Evolutionary conservation across 92 coral and sea anemone species (phyloP).

Genomic region (Palythoa heliodiscus): DNA sequence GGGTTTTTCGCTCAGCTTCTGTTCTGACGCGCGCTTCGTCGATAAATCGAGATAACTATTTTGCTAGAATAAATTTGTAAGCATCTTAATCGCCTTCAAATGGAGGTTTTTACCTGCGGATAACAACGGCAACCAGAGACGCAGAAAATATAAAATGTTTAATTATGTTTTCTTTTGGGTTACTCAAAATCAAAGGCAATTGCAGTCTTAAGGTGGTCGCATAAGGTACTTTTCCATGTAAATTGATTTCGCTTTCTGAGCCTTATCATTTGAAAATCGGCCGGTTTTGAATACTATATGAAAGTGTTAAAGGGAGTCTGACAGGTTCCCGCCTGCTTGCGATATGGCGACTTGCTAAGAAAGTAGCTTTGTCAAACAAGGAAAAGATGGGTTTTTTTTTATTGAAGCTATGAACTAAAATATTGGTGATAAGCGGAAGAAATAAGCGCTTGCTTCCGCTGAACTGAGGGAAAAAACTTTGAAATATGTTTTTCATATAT

Average conservation of each 20-base stretch:
- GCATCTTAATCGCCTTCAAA: neutral
- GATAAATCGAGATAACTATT: conserved; percentile 4
- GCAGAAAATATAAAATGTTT: neutral
- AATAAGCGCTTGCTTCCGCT: conserved; percentile 6
- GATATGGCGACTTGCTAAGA: conserved; percentile 3
- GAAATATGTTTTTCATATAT: neutral
- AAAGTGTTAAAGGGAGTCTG: conserved; percentile 9
- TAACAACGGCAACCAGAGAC: neutral
- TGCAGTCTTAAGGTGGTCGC: neutral
- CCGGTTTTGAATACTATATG: conserved; percentile 28
- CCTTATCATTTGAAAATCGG: conserved; percentile 26
- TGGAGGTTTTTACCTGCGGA: neutral
- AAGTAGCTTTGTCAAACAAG: neutral
- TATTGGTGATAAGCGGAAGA: conserved; percentile 3
- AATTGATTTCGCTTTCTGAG: neutral
- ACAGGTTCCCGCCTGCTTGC: conserved; percentile 29
- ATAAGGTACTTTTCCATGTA: conserved; percentile 33
- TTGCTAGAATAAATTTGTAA: neutral
- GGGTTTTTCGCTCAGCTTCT: conserved; percentile 24
- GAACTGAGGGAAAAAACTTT: conserved; percentile 1
- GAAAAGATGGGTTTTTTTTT: neutral
- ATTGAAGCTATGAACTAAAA: neutral
- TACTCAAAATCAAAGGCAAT: neutral
- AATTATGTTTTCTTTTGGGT: neutral
- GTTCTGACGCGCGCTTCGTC: conserved; percentile 10